Evolutionary conservation across 2,888 invertebrate species (phyloP).

Genomic region (Nipponacmea schrenckii): DNA sequence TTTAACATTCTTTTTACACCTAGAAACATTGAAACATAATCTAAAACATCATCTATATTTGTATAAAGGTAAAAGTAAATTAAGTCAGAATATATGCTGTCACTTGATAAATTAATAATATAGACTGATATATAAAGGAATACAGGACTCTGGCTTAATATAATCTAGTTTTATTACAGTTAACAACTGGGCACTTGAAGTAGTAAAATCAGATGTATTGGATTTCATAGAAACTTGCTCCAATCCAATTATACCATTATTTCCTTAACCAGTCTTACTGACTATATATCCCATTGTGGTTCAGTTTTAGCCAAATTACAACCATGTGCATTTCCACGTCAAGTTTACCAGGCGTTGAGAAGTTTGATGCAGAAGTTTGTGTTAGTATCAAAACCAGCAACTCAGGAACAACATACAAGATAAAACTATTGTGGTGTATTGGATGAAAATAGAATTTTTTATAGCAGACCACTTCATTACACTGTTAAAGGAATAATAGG

Average conservation of each 20-base stretch:
- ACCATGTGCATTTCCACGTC: conserved; percentile 63
- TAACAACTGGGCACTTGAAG: too few relatives aligned
- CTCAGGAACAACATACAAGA: conserved; percentile 32
- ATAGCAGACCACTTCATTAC: too few relatives aligned
- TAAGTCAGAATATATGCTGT: background rate
- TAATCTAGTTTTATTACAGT: too few relatives aligned
- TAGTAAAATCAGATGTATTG: too few relatives aligned
- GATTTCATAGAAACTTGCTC: too few relatives aligned
- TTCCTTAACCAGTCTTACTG: conserved; percentile 56
- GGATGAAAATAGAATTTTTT: too few relatives aligned
- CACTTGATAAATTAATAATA: too few relatives aligned
- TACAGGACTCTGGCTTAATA: too few relatives aligned
- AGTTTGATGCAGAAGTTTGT: conserved; percentile 34
- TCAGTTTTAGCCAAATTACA: conserved; percentile 56
- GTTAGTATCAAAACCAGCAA: conserved; percentile 24
- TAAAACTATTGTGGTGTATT: conserved; percentile 16
- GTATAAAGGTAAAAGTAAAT: background rate
- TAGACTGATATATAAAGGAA: too few relatives aligned
- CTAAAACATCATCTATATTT: background rate
- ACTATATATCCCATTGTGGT: conserved; percentile 61
- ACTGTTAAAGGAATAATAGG: too few relatives aligned
- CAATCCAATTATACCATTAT: conserved; percentile 3
- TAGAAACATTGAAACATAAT: too few relatives aligned
- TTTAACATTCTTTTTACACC: too few relatives aligned
- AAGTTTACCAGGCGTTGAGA: conserved; percentile 55